A percentile compares a stretch with the other conserved stretches of the same genome.
These are phyloP conservation scores for Rhopalosiphum maidis DNA, from an alignment of 1,140 invertebrate species.

Conservation along the genomic window DNA sequence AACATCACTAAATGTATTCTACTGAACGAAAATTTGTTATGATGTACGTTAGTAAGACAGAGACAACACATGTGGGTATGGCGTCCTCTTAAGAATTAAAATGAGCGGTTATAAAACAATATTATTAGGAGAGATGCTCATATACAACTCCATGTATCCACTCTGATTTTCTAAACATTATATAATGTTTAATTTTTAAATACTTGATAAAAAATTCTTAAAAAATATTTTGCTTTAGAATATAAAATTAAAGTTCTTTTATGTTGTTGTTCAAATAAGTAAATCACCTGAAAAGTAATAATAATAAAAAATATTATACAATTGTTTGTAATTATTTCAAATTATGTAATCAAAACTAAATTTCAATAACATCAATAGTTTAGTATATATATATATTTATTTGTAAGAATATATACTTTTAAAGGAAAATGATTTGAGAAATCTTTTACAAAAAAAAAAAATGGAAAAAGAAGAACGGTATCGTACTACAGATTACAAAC, in stretches of 20 bases:
- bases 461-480: conserved; percentile 53
- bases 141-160: background rate
- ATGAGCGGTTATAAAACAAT: background rate
- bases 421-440: conserved; percentile 57
- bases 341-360: background rate
- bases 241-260: background rate
- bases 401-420: background rate
- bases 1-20: no score
- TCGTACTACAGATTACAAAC: conserved; percentile 46
- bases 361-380: background rate
- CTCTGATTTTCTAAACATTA: background rate
- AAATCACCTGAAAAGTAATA: no score
- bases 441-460: conserved; percentile 55
- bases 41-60: no score
- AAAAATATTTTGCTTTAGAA: background rate
- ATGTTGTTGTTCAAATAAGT: no score
- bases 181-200: background rate
- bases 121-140: background rate
- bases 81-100: no score
- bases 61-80: no score
- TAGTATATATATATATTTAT: background rate
- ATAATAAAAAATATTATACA: no score
- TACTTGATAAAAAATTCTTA: background rate
- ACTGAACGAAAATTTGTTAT: no score
- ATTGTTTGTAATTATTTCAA: background rate